phyloP scores from a whole-genome alignment of 1,140 invertebrate species.

The Caenorhabditis inopinata region DNA sequence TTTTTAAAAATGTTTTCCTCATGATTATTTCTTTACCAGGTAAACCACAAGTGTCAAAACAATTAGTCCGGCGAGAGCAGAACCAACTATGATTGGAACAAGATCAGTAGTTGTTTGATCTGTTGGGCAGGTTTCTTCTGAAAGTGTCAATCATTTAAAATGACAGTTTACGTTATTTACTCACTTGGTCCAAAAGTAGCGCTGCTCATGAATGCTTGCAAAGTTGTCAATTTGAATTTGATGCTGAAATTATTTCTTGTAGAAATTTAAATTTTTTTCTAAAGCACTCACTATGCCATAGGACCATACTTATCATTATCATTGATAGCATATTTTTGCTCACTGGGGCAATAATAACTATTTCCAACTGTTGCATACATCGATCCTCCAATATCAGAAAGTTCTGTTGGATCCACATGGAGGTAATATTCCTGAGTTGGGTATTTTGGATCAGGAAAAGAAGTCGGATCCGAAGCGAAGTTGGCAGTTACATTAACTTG shows the following conservation, averaged over 20 bases:
- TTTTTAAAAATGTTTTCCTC: too few species aligned
- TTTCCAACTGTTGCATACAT: neutral
- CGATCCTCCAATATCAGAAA: neutral
- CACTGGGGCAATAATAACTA: neutral
- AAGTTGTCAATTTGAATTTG: neutral
- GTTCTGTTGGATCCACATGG: neutral
- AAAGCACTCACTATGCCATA: neutral
- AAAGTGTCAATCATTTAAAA: neutral
- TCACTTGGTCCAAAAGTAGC: neutral
- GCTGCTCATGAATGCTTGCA: neutral
- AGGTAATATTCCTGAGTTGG: neutral
- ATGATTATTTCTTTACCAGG: too few species aligned
- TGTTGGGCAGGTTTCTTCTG: neutral
- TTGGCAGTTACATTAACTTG: constrained; percentile 1
- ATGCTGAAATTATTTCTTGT: neutral
- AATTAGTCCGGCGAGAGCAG: neutral
- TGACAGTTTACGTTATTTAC: neutral
- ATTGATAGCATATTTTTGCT: constrained; percentile 17
- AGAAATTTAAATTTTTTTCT: too few species aligned
- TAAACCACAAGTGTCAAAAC: neutral
- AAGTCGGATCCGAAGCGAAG: neutral
- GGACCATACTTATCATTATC: constrained; percentile 3
- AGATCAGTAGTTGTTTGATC: neutral
- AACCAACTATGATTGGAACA: neutral
- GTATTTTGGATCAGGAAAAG: neutral